Percentiles rank a stretch among this genome's conserved stretches.
Conservation (phyloP, 1,140 invertebrate species). For the Drosophila punjabiensis region DNA sequence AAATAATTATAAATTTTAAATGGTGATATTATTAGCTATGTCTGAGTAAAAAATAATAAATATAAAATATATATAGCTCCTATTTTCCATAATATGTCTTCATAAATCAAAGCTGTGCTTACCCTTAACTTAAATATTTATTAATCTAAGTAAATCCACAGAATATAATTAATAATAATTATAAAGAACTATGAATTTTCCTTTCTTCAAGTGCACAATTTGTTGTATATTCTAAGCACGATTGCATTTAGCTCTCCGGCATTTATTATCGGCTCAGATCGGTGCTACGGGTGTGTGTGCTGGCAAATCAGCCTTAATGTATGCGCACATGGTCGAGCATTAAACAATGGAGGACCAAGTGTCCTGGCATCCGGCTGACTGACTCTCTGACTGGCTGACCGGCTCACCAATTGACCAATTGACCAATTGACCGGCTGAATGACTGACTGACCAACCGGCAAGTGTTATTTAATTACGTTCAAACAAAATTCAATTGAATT, state of each 20-base stretch:
- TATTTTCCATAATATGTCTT: too few species aligned
- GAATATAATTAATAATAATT: background rate
- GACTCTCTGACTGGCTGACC: background rate
- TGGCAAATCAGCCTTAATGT: slow-evolving; percentile 31
- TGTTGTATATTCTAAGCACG: slow-evolving; percentile 32
- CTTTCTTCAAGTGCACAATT: slow-evolving; percentile 4
- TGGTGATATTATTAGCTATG: too few species aligned
- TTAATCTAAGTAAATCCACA: too few species aligned
- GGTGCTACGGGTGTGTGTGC: slow-evolving; percentile 17
- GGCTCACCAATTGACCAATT: background rate
- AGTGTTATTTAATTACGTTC: slow-evolving; percentile 62
- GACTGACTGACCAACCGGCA: slow-evolving; percentile 37
- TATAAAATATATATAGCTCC: too few species aligned
- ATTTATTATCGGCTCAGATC: slow-evolving; percentile 54
- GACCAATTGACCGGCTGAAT: slow-evolving; percentile 20
- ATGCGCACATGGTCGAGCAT: slow-evolving; percentile 46
- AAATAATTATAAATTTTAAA: background rate
- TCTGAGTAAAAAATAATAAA: too few species aligned
- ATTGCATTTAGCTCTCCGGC: slow-evolving; percentile 37
- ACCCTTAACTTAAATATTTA: too few species aligned
- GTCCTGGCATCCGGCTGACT: background rate
- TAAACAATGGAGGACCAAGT: slow-evolving; percentile 40
- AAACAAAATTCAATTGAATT: slow-evolving; percentile 63
- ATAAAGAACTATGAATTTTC: background rate
- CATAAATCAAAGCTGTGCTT: too few species aligned